These are phyloP conservation scores for Myiozetetes cayanensis DNA, from an alignment of 2,113 vertebrate genomes.

Conservation along the genomic window DNA sequence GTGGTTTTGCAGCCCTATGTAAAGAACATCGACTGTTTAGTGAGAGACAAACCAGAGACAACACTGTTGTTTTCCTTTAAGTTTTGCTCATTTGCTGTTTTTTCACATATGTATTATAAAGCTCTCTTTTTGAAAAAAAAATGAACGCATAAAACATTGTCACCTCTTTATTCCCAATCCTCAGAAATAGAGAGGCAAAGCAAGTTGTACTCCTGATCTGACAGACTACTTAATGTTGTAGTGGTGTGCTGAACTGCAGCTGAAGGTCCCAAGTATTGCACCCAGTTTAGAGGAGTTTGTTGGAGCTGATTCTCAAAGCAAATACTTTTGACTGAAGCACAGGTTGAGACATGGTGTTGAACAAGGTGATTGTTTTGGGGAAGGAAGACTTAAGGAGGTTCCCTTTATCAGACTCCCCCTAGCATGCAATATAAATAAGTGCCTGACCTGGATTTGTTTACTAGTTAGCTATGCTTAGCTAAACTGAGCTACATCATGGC, in stretches of 20 bases:
- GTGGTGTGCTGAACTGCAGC: neutral
- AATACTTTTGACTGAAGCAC: neutral
- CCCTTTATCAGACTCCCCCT: slow-evolving; percentile 38
- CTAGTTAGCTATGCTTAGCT: neutral
- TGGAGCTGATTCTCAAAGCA: neutral
- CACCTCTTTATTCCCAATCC: neutral
- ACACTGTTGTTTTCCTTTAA: neutral
- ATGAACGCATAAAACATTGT: neutral
- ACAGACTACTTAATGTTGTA: neutral
- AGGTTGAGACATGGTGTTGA: slow-evolving; percentile 7
- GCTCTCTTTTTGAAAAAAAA: neutral
- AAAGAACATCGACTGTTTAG: neutral
- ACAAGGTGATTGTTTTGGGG: neutral
- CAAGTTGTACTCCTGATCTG: neutral
- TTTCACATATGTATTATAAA: neutral
- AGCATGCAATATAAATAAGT: neutral
- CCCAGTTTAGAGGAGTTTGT: neutral
- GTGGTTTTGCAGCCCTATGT: neutral
- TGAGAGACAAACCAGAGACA: neutral
- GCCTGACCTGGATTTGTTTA: slow-evolving; percentile 8
- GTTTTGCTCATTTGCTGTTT: neutral
- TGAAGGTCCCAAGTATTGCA: neutral
- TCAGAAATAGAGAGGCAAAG: neutral
- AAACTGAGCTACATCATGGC: neutral
- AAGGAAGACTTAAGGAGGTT: slow-evolving; percentile 7